These are phyloP conservation scores for Atta colombica DNA, from an alignment of 1,140 invertebrate genomes.

Conservation along the genomic window DNA sequence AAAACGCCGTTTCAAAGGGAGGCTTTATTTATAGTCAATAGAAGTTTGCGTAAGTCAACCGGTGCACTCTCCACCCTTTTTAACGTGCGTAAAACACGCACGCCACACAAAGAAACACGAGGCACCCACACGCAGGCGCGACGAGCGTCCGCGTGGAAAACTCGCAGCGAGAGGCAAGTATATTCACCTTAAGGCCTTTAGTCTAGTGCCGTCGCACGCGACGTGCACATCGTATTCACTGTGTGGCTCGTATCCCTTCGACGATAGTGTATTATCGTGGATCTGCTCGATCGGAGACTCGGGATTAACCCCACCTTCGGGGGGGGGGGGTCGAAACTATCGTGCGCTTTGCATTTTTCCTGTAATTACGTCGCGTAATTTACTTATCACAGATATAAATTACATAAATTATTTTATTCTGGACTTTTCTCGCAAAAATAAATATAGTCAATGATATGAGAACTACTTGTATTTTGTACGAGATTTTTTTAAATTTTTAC, in stretches of 20 bases:
- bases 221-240: conserved; percentile 70
- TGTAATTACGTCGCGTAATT: not conserved
- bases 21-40: conserved; percentile 64
- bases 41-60: conserved; percentile 70
- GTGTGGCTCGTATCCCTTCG: conserved; percentile 15
- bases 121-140: conserved; percentile 71
- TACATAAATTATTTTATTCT: not conserved
- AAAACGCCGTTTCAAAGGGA: not conserved
- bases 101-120: not conserved
- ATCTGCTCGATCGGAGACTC: not conserved
- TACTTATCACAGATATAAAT: not conserved
- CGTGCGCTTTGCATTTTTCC: not conserved
- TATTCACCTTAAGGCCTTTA: conserved; percentile 82
- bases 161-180: conserved; percentile 75
- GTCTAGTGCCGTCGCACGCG: conserved; percentile 79
- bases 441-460: not conserved
- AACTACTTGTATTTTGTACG: not conserved
- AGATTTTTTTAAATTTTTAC: too few species aligned
- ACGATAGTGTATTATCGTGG: conserved; percentile 4
- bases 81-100: not conserved
- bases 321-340: too few species aligned
- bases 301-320: not conserved
- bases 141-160: conserved; percentile 76
- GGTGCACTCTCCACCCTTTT: conserved; percentile 69
- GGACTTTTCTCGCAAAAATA: not conserved